These are phyloP conservation scores for Eulithis testata DNA, from an alignment of 2,888 invertebrate species.

Conservation along the genomic window DNA sequence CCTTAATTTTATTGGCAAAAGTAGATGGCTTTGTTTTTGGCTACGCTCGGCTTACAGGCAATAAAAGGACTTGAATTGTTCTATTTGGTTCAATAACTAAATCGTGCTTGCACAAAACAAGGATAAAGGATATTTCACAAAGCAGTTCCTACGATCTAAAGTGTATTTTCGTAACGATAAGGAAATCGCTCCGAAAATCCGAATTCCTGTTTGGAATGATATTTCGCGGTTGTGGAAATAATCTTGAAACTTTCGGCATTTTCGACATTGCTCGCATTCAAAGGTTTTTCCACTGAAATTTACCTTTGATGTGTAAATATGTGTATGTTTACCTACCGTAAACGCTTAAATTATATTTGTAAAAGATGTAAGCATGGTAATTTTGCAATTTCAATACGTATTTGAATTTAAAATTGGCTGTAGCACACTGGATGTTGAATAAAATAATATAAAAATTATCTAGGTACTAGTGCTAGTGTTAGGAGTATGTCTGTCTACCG, in stretches of 20 bases:
- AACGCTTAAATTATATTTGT: slow-evolving; percentile 28
- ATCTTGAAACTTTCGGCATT: slow-evolving; percentile 35
- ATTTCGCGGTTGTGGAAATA: slow-evolving; percentile 39
- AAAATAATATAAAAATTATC: no score
- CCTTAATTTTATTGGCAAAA: background rate
- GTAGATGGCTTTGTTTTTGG: background rate
- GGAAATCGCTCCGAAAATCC: slow-evolving; percentile 36
- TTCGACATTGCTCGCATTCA: slow-evolving; percentile 37
- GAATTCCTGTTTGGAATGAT: slow-evolving; percentile 34
- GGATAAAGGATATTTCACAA: slow-evolving; percentile 35
- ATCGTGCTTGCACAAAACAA: slow-evolving; percentile 20
- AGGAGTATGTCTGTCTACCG: no score
- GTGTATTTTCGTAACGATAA: slow-evolving; percentile 37
- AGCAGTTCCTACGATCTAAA: slow-evolving; percentile 36
- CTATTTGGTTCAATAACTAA: slow-evolving; percentile 25
- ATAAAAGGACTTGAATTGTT: slow-evolving; percentile 10
- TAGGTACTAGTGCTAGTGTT: no score
- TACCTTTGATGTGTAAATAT: slow-evolving; percentile 36
- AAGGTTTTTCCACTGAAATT: slow-evolving; percentile 35
- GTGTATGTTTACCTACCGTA: slow-evolving; percentile 12
- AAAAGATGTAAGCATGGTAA: slow-evolving; percentile 1
- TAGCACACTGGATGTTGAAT: no score
- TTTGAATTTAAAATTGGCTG: no score
- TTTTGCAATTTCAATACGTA: background rate
- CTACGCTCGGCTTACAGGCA: background rate